Conservation (phyloP, 2,797 vertebrate species). For the Pseudomugil gertrudae region DNA sequence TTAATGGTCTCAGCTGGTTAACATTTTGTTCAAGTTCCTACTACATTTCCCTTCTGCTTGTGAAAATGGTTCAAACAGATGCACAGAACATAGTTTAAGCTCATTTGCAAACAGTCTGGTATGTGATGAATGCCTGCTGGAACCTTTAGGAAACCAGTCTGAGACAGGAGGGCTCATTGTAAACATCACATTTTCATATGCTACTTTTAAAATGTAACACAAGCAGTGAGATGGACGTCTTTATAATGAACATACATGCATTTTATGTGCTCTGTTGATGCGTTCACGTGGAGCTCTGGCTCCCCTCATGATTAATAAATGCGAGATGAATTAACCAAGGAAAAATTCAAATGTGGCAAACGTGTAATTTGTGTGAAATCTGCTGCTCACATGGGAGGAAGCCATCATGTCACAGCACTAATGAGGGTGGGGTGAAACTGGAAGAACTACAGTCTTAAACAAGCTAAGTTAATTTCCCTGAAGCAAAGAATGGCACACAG, state of each 20-base stretch:
- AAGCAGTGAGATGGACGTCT: neutral
- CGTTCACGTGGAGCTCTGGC: conserved; percentile 3
- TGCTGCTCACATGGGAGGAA: conserved; percentile 5
- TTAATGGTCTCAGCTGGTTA: conserved; percentile 34
- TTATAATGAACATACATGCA: conserved; percentile 4
- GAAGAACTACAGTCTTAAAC: conserved; percentile 21
- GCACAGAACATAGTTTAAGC: conserved; percentile 33
- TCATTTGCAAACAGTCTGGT: conserved; percentile 47
- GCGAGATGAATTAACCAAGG: conserved; percentile 7
- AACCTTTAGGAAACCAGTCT: conserved; percentile 3
- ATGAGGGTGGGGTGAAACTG: conserved; percentile 24
- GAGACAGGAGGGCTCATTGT: conserved; percentile 22
- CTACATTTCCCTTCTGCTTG: conserved; percentile 52
- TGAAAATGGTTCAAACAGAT: conserved; percentile 55
- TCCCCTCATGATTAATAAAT: conserved; percentile 39
- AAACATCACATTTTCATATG: conserved; percentile 6
- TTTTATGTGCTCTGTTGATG: conserved; percentile 9
- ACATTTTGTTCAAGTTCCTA: conserved; percentile 41
- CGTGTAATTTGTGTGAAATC: conserved; percentile 29
- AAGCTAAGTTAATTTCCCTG: conserved; percentile 17
- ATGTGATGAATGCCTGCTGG: conserved; percentile 27
- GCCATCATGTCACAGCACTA: neutral
- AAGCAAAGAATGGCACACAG: conserved; percentile 16
- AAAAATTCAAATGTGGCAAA: conserved; percentile 17
- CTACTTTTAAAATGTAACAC: neutral